Percentiles rank a stretch among this genome's conserved stretches.
These are phyloP conservation scores for Herpetotheres cachinnans DNA, from an alignment of 2,113 vertebrate species.

Conservation along the genomic window DNA sequence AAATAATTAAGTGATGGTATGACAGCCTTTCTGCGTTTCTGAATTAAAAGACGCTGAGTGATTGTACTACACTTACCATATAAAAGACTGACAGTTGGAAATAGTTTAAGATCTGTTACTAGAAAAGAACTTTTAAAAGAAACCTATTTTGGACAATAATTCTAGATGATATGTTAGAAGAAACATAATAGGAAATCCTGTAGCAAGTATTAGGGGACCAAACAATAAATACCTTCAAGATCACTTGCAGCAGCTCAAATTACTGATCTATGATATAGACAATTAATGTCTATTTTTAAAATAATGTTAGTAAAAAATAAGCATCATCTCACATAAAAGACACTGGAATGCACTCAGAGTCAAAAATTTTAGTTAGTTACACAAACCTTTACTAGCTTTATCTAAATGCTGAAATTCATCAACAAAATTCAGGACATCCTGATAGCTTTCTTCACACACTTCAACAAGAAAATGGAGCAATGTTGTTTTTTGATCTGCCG, in stretches of 20 bases:
- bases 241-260: not conserved
- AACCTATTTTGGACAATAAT: not conserved
- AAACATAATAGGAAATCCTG: not conserved
- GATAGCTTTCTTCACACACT: conserved; percentile 89
- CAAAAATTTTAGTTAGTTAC: not conserved
- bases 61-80: not conserved
- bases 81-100: not conserved
- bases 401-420: conserved; percentile 91
- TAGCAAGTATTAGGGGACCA: not conserved
- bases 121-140: not conserved
- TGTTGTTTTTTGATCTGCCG: conserved; percentile 90
- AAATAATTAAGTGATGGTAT: not conserved
- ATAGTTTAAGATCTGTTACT: not conserved
- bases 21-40: not conserved
- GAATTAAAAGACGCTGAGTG: not conserved
- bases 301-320: not conserved
- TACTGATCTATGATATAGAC: not conserved
- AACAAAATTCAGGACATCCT: conserved; percentile 84
- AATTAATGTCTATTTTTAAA: not conserved
- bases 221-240: not conserved
- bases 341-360: not conserved
- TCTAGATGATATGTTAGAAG: not conserved
- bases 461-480: conserved; percentile 92
- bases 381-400: conserved; percentile 91
- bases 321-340: not conserved